Base-by-base conservation (phyloP, 1,140 invertebrate species). In the Meteorus sp. region DNA sequence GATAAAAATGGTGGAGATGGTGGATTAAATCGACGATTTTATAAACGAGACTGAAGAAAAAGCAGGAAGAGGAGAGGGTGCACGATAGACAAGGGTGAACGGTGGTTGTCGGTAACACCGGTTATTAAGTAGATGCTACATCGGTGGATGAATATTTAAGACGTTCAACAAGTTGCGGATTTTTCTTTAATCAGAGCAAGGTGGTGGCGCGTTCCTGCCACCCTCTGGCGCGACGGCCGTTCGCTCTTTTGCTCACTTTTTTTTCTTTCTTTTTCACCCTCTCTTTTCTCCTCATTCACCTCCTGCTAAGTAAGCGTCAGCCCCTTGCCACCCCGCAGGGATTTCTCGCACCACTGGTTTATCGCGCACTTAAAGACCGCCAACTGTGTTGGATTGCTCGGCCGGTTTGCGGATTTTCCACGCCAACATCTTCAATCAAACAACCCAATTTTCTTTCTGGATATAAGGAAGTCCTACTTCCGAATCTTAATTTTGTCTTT, bases 141-240 rank as follows among this genome's bases (percentile, higher is more conserved):
- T 77, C 68, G 70, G 64, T 60, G 75, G 74, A 78, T 79, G 74
- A 79, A 79, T 79, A 78, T 78, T 79, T 79, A 78, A 79, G 76
- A 73, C 72, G 73, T 69, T 79, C 77, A 79, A 79, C 77, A 79
- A 79, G 77, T 78, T 75, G 76, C 70, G 72, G 72, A 78, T 76
- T 78, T 79, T 78, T 76, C 75, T 77, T 77, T 78, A 78, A 78
- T 78, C 74, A 76, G 66, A 61, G 57, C 25, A 31, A 23, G 23
- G 25, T 35, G 23, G 25, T 35, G 50, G 31, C 31, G 50, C 50
- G 50, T 29, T 37, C 11, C 31, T 19, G 22, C 22, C 50, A 52
- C 50, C 50, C 50, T 37, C 50, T 52, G 50, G 50, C 31, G 19
- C 50, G 25, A 50, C 47, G 23, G 23, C 17, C 4, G 47, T 50